Evolutionary conservation across 2,113 vertebrate genomes (phyloP), one percentile per base, ranked within the genome.

Genomic region (Bufo bufo): DNA sequence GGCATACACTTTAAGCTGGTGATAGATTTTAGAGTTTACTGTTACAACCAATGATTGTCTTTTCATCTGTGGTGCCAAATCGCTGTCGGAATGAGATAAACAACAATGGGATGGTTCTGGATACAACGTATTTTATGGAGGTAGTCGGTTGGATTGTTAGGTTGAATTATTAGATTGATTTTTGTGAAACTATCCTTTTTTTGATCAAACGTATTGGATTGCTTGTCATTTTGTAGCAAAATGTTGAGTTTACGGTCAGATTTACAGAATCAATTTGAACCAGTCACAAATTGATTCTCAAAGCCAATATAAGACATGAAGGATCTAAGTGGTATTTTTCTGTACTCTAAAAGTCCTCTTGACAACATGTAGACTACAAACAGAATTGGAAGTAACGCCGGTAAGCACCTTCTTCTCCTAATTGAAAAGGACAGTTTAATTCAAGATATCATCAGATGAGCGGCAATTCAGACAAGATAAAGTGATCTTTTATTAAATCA

Each of bases 361-460:
- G 56, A 61, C 80, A 43, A 63, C 77, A 82, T 71, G 82, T 84
- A 84, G 59, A 69, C 82, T 20, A 69, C 9, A 78, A 75, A 63
- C 45, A 16, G 58, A 61, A 17, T 72, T 1, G 19, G 72, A 58
- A 47, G n/a, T 61, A 33, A 47, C 56, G 10, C 66, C 13, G 6
- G 54, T 59, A 77, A 19, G 71, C 66, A 84, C 74, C 82, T 84
- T 78, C 72, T 69, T 69, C 54, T 74, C 16, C 43, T 89, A 89
- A 89, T 89, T 84, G 82, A 61, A 84, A 83, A 84, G 59, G 82
- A 84, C 82, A 77, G 81, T 84, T 77, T 89, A 89, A 84, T 89
- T 84, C 82, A 49, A 89, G 74, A 89, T 89, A 84, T 84, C 81
- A 89, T 89, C 59, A 78, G 58, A 84, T 66, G 81, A 78, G 52